Conservation (phyloP, 2,113 vertebrate species). For the Corythaeola cristata region DNA sequence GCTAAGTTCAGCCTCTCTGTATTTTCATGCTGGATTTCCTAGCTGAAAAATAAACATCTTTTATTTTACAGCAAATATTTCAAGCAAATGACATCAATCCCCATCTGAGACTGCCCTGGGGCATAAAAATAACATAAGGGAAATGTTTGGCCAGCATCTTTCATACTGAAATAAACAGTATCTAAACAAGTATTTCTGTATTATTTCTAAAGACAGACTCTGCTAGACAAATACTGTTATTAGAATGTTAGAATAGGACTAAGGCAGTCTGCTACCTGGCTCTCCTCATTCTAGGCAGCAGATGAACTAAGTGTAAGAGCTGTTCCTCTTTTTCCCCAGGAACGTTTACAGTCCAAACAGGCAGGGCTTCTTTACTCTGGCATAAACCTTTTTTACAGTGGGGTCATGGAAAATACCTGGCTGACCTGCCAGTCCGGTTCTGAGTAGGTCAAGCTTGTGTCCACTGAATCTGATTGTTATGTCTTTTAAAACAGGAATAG, state of each 20-base stretch:
- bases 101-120: conserved; percentile 48
- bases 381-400: neutral
- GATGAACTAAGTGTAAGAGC: neutral
- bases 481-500: neutral
- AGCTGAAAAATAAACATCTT: conserved; percentile 40
- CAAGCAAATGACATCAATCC: conserved; percentile 47
- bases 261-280: neutral
- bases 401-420: neutral
- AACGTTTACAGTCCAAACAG: neutral
- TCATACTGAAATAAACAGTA: conserved; percentile 20
- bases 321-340: neutral
- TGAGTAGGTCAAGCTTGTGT: neutral
- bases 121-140: conserved; percentile 56
- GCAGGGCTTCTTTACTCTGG: neutral
- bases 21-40: neutral
- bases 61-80: conserved; percentile 58
- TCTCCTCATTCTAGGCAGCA: neutral
- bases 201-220: neutral
- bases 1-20: neutral
- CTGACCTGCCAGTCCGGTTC: neutral
- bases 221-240: neutral
- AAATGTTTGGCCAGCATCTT: conserved; percentile 34
- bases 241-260: neutral
- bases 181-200: conserved; percentile 16
- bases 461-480: neutral